Evolutionary conservation across 2,888 invertebrate genomes (phyloP), one percentile per base, ranked within the genome.

Genomic region (Adela reaumurella): DNA sequence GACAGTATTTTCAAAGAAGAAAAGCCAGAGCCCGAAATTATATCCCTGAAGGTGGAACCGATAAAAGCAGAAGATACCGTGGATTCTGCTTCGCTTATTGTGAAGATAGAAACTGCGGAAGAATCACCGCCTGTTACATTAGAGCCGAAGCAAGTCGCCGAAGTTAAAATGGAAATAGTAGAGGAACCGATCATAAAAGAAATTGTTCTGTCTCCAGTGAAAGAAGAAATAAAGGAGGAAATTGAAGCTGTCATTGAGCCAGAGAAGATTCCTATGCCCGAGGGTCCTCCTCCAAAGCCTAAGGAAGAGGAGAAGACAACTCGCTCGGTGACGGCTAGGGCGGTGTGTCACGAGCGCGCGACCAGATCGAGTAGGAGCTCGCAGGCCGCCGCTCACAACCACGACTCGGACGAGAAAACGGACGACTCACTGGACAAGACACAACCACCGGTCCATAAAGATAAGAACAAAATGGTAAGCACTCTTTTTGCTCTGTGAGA

Each of bases 391-490:
- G 60, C 70, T 3, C 67, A 68, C 50, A 73, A 74, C 54, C 74
- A 70, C 47, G 78, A 79, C 53, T 78, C 79, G 53, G 78, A 79
- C 50, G 79, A 79, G 49, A 79, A 79, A 63, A 79, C 79, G 6
- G 79, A 80, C 53, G 79, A 80, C 53, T 76, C 78, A 10, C 78
- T 78, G 56, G 76, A 76, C 51, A 78, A 74, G 59, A 59, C 73
- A 52, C 68, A 55, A 46, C 63, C 61, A 5, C 56, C 57, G 43
- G 66, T 50, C 14, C 70, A 68, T 51, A 78, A 78, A 52, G 78
- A 81, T 48, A 80, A 80, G 59, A 78, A 76, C 58, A 81, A 82
- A 69, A 70, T 81, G 77, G 81, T 79, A 8, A 24, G 24, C n/a
- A n/a, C n/a, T n/a, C n/a, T n/a, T n/a, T n/a, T n/a, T n/a, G n/a